Conservation (phyloP, 2,888 invertebrate species). For the Machimus rusticus region DNA sequence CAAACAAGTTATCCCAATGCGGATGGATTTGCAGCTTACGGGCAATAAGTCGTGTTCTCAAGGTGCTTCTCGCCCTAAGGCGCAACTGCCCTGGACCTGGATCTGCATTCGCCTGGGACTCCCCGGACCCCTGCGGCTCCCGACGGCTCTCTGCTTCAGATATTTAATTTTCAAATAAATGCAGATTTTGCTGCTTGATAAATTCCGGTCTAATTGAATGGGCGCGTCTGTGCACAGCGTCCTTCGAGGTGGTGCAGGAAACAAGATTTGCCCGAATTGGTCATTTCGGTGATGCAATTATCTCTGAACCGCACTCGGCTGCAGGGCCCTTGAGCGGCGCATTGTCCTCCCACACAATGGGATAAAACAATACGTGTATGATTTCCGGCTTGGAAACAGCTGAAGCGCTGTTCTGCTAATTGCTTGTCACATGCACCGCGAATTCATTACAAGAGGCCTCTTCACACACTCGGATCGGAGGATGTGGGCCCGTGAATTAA, state of each 20-base stretch:
- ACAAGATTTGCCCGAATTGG: not conserved
- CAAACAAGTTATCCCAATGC: not conserved
- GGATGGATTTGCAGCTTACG: slow-evolving; percentile 21
- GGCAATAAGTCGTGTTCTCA: slow-evolving; percentile 28
- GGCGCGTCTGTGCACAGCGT: not conserved
- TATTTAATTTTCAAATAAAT: slow-evolving; percentile 9
- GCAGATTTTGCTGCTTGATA: not conserved
- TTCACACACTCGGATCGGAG: not conserved
- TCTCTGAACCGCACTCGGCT: not conserved
- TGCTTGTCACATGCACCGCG: slow-evolving; percentile 13
- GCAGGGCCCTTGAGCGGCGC: not conserved
- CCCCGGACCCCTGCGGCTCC: no score
- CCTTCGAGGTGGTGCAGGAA: not conserved
- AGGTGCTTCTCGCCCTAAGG: not conserved
- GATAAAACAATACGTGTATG: not conserved
- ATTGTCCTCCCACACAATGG: not conserved
- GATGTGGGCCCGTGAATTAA: not conserved
- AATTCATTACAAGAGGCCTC: slow-evolving; percentile 1
- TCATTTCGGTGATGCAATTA: not conserved
- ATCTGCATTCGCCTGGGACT: not conserved
- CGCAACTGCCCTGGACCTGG: not conserved
- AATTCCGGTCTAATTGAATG: not conserved
- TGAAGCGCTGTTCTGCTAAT: slow-evolving; percentile 5
- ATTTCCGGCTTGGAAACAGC: not conserved
- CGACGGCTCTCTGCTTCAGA: no score